Base-by-base conservation (phyloP, 2,888 invertebrate species). In the Arrhopalites spinosus region DNA sequence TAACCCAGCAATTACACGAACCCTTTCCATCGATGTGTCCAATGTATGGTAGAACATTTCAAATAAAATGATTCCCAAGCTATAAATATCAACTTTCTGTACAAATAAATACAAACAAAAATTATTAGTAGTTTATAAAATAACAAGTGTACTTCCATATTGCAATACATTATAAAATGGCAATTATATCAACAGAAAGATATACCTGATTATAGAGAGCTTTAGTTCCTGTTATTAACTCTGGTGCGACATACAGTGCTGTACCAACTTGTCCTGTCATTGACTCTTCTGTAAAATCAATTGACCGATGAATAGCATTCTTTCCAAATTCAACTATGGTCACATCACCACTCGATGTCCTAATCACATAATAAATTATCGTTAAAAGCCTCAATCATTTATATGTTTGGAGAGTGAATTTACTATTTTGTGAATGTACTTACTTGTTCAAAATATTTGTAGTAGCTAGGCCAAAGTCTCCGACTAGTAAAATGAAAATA, bases 401-500 rank as follows among this genome's bases (percentile, higher is more conserved):
- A 20, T 59, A 36, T 29, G 29, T 8, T 17, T 2, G 29, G 17
- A 20, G n/a, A 25, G 7, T 27, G 20, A 68, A 68, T 23, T n/a
- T 45, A 67, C 8, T n/a, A 36, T n/a, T 25, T 30, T 29, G 1
- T 3, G 7, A 5, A 64, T 36, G 17, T 13, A 29, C 64, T 11
- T 77, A 80, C 81, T 78, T 85, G 83, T 86, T 84, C 84, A 90
- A 87, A 70, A 91, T 89, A 81, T 89, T 91, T 0, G 93, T 93
- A 0, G 96, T 97, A 0, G 98, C 98, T 1, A 98, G 88, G 17
- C 98, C 98, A 86, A 98, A 98, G 86, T 98, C 98, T 15, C 98
- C 98, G 80, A 98, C 98, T 88, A n/a, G n/a, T n/a, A n/a, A n/a
- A n/a, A n/a, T n/a, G n/a, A n/a, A n/a, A n/a, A n/a, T n/a, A n/a